These are phyloP conservation scores for Coranthus polyacanthus DNA, from an alignment of 2,797 vertebrate genomes.

Conservation along the genomic window DNA sequence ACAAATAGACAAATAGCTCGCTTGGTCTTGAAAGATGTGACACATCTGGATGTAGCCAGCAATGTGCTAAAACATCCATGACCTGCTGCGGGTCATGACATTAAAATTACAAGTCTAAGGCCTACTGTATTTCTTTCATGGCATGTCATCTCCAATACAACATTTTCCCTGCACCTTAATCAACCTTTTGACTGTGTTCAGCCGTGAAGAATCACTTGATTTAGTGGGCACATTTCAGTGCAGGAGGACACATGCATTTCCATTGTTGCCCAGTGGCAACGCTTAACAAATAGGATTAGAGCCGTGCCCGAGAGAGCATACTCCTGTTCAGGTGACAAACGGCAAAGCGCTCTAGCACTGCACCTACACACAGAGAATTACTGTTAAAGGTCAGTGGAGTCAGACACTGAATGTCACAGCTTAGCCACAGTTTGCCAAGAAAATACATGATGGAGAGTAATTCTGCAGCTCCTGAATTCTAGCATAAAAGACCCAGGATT, in stretches of 20 bases:
- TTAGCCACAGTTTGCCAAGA: slow-evolving; percentile 77
- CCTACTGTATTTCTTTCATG: slow-evolving; percentile 7
- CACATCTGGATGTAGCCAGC: slow-evolving; percentile 17
- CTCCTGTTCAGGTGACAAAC: slow-evolving; percentile 74
- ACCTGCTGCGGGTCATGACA: slow-evolving; percentile 32
- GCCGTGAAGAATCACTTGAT: slow-evolving; percentile 70
- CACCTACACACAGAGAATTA: slow-evolving; percentile 78
- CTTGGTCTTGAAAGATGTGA: slow-evolving; percentile 35
- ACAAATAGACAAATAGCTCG: slow-evolving; percentile 33
- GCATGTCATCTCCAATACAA: slow-evolving; percentile 10
- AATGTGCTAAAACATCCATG: slow-evolving; percentile 5
- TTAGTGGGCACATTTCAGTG: slow-evolving; percentile 59
- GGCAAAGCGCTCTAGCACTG: slow-evolving; percentile 49
- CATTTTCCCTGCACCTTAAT: slow-evolving; percentile 34
- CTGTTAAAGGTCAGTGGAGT: slow-evolving; percentile 83
- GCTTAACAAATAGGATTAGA: slow-evolving; percentile 85
- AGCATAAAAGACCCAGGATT: slow-evolving; percentile 77
- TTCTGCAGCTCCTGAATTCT: slow-evolving; percentile 71
- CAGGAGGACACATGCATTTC: slow-evolving; percentile 67
- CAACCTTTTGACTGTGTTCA: slow-evolving; percentile 58
- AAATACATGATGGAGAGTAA: slow-evolving; percentile 72
- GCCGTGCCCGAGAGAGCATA: slow-evolving; percentile 66
- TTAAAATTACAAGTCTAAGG: slow-evolving; percentile 27
- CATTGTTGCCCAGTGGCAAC: slow-evolving; percentile 74
- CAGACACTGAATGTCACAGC: slow-evolving; percentile 81